These are phyloP conservation scores for Phalacrocorax brasilianus DNA, from an alignment of 2,113 vertebrate species.

Conservation along the genomic window DNA sequence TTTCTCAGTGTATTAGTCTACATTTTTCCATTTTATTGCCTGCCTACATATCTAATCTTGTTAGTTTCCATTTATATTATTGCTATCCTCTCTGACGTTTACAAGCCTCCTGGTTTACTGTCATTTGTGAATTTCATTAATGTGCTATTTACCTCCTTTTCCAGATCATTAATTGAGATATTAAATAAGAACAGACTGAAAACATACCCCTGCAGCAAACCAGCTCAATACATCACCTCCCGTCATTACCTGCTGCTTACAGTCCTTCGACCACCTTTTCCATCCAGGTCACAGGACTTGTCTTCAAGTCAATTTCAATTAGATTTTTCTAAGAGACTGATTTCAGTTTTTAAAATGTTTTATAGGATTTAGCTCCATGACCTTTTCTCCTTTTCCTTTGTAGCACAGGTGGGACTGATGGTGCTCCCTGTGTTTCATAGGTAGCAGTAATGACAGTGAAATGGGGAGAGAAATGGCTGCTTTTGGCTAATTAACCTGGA, in stretches of 20 bases:
- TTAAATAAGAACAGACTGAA: slow-evolving; percentile 52
- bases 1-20: slow-evolving; percentile 15
- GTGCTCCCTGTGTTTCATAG: background rate
- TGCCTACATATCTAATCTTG: slow-evolving; percentile 47
- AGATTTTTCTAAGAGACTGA: background rate
- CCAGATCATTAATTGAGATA: slow-evolving; percentile 68
- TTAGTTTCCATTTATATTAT: slow-evolving; percentile 42
- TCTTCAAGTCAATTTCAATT: slow-evolving; percentile 5
- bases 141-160: slow-evolving; percentile 48
- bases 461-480: background rate
- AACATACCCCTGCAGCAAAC: background rate
- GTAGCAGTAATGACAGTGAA: background rate
- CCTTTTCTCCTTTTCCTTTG: background rate
- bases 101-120: slow-evolving; percentile 17
- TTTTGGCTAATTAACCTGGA: background rate
- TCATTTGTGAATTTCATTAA: slow-evolving; percentile 70
- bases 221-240: background rate
- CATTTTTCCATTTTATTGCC: slow-evolving; percentile 50
- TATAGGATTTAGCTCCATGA: background rate
- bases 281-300: background rate
- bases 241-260: background rate
- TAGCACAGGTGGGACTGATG: background rate
- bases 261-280: background rate
- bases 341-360: slow-evolving; percentile 6
- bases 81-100: slow-evolving; percentile 25